Base-by-base conservation (phyloP, 2,888 invertebrate genomes). In the Mellilla xanthometata region DNA sequence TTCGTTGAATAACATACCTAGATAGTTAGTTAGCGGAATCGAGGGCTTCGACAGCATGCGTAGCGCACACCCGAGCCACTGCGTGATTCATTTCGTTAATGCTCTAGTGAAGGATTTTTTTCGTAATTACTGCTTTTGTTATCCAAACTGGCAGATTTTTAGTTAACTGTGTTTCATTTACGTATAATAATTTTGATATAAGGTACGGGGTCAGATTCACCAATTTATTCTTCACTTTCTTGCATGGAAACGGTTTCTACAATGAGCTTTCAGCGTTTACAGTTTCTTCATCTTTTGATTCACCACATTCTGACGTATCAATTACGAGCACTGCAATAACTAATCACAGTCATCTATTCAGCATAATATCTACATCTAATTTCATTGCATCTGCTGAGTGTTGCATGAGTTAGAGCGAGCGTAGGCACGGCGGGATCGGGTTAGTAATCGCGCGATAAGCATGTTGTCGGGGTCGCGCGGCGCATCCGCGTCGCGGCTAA, bases 401-500 rank as follows among this genome's bases (percentile, higher is more conserved):
- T 52, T 56, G 62, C 59, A 58, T 61, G 4, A 19, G 3, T 28
- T 19, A 28, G 12, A 3, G 24, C 12, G 3, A 3, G 24, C 26
- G 27, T 27, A 11, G 28, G 2, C 7, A 11, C 7, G 28, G 11
- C 7, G 11, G 55, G 58, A 56, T 58, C 55, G 58, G 54, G 68
- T 69, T 74, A 63, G 69, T 76, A 77, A 80, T 80, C 77, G 72
- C 60, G 63, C 68, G 76, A 74, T 76, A 76, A 78, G 74, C 71
- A 59, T 68, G 64, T 71, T 64, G 69, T 65, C 61, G 68, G 67
- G 59, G 71, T 66, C 58, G 76, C 31, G 65, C 67, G 70, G 78
- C 70, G 83, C 80, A 83, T 82, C 83, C 81, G 85, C 80, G 84
- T 81, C 83, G 81, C 71, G 79, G 81, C 72, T 86, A 84, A 85